Conservation (phyloP, 1,140 invertebrate species). For the Psilanteris sp. region DNA sequence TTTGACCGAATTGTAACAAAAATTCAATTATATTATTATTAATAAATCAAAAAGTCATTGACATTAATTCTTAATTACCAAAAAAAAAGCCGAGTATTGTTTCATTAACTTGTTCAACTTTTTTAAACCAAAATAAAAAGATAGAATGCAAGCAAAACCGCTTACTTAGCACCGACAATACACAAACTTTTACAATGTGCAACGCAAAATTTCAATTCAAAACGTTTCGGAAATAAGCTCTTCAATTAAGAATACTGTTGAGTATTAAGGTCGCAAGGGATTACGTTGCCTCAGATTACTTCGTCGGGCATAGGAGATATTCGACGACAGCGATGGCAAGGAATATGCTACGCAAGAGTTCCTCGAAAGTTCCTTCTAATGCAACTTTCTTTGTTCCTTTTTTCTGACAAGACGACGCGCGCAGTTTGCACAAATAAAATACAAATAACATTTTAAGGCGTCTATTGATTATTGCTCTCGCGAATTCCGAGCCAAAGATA, state of each 20-base stretch:
- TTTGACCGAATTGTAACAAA: too few species aligned
- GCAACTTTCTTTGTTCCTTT: conserved; percentile 15
- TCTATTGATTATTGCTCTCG: conserved; percentile 26
- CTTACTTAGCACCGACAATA: conserved; percentile 39
- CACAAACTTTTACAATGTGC: conserved; percentile 24
- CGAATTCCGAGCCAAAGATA: too few species aligned
- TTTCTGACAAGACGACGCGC: conserved; percentile 5
- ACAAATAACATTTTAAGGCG: conserved; percentile 30
- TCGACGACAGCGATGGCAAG: conserved; percentile 29
- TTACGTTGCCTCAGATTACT: conserved; percentile 55
- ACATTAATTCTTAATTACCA: conserved; percentile 29
- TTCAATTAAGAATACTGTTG: conserved; percentile 61
- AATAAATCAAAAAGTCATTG: conserved; percentile 1
- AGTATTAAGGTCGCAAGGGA: conserved; percentile 56
- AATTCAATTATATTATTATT: too few species aligned
- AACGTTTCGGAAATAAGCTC: conserved; percentile 56
- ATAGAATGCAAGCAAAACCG: conserved; percentile 9
- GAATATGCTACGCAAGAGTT: conserved; percentile 27
- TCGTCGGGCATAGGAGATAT: conserved; percentile 36
- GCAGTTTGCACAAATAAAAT: conserved; percentile 33
- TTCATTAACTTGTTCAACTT: conserved; percentile 34
- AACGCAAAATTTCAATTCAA: conserved; percentile 49
- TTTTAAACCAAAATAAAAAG: conserved; percentile 20
- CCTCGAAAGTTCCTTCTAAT: conserved; percentile 9
- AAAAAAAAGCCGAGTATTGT: conserved; percentile 1